These are phyloP conservation scores for Cheilinus undulatus DNA, from an alignment of 2,113 vertebrate genomes.

Conservation along the genomic window DNA sequence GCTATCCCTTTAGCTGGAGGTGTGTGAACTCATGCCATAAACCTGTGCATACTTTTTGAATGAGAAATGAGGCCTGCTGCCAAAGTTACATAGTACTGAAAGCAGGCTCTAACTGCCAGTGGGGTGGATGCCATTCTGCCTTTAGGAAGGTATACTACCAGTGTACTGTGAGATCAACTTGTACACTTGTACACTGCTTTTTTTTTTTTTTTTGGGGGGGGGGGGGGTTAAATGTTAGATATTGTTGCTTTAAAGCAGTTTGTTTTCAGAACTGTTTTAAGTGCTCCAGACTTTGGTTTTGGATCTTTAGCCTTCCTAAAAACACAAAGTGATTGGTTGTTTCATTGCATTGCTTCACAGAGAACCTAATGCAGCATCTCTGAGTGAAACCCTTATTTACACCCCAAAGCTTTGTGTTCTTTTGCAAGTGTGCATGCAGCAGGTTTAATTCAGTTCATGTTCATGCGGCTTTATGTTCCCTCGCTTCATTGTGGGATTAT, in stretches of 20 bases:
- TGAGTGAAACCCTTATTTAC: conserved; percentile 28
- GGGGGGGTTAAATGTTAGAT: too few species aligned
- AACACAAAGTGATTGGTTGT: neutral
- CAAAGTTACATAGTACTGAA: too few species aligned
- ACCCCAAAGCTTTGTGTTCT: conserved; percentile 23
- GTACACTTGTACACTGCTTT: neutral
- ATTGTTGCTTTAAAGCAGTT: neutral
- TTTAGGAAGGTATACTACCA: too few species aligned
- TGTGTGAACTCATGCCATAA: too few species aligned
- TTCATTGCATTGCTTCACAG: conserved; percentile 3
- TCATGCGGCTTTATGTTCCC: conserved; percentile 37
- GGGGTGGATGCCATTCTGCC: too few species aligned
- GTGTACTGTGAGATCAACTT: too few species aligned
- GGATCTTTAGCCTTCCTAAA: neutral
- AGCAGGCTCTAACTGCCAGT: too few species aligned
- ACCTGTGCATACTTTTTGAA: too few species aligned
- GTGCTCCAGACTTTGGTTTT: conserved; percentile 12
- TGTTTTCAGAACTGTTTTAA: conserved; percentile 8
- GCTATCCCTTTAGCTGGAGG: too few species aligned
- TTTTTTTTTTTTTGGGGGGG: too few species aligned
- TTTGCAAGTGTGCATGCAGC: conserved; percentile 33
- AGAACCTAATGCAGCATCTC: conserved; percentile 15
- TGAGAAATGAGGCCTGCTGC: too few species aligned
- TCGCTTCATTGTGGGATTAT: conserved; percentile 62
- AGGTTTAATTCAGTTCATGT: conserved; percentile 55